These are phyloP conservation scores for Nephrocerus scutellatus DNA, from an alignment of 2,888 invertebrate species.

Conservation along the genomic window DNA sequence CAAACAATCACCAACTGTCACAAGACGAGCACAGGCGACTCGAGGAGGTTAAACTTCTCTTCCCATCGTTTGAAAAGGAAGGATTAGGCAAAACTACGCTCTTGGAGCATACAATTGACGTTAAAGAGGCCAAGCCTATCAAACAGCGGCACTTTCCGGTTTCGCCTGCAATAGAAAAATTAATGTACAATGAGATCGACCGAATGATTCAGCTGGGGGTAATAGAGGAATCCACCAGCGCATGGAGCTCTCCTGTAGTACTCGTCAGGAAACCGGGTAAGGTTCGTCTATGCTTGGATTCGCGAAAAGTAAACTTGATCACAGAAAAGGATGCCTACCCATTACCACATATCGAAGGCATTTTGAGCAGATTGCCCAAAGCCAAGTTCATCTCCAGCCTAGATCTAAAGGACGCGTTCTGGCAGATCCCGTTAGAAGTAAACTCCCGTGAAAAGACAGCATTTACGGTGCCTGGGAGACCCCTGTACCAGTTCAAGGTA, in stretches of 20 bases:
- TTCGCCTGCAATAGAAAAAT: constrained; percentile 18
- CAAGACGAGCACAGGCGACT: constrained; percentile 1
- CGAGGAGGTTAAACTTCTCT: background rate
- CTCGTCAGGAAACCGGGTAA: constrained; percentile 27
- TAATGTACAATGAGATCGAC: constrained; percentile 28
- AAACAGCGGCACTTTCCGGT: constrained; percentile 22
- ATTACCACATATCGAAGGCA: constrained; percentile 18
- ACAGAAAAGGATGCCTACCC: constrained; percentile 23
- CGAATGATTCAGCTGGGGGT: constrained; percentile 30
- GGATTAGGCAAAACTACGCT: constrained; percentile 19
- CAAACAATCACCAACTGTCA: constrained; percentile 4
- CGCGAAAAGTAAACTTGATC: constrained; percentile 29
- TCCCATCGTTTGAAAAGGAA: constrained; percentile 15
- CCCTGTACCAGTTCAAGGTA: constrained; percentile 11
- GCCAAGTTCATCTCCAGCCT: constrained; percentile 15
- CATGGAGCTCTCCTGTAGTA: constrained; percentile 32
- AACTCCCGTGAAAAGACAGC: constrained; percentile 15
- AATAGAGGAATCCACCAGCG: constrained; percentile 30
- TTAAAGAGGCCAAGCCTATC: constrained; percentile 16
- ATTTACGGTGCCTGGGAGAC: no score
- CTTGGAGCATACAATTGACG: constrained; percentile 17
- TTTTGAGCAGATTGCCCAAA: constrained; percentile 10
- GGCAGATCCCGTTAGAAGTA: constrained; percentile 6
- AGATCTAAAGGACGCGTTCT: constrained; percentile 16
- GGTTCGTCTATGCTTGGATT: constrained; percentile 30